Conservation (phyloP, 2,113 vertebrate species). For the Labrus mixtus region DNA sequence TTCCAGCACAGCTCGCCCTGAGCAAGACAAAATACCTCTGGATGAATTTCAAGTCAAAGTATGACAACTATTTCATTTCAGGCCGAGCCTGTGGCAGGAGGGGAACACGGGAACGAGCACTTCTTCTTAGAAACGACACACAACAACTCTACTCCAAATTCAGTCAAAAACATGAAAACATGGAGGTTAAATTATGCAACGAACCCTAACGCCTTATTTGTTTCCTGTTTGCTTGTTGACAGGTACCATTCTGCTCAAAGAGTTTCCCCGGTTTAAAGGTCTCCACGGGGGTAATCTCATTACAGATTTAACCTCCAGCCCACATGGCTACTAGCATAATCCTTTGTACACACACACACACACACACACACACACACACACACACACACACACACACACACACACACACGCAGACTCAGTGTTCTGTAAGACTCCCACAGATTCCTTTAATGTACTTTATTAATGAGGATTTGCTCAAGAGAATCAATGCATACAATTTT, state of each 20-base stretch:
- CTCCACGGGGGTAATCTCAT: conserved; percentile 76
- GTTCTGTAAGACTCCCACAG: conserved; percentile 39
- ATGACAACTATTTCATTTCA: conserved; percentile 72
- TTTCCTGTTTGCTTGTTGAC: conserved; percentile 53
- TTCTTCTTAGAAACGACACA: background rate
- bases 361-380: conserved; percentile 8
- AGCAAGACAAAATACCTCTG: conserved; percentile 71
- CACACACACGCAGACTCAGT: conserved; percentile 3
- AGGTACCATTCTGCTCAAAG: conserved; percentile 42
- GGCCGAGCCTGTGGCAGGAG: conserved; percentile 25
- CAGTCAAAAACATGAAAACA: background rate
- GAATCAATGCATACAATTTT: conserved; percentile 11
- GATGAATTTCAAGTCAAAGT: conserved; percentile 70
- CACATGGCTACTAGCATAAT: conserved; percentile 73
- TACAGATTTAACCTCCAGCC: conserved; percentile 77
- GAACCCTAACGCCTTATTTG: background rate
- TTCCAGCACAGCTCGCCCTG: conserved; percentile 56
- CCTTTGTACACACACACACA: conserved; percentile 28
- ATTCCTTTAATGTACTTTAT: conserved; percentile 50
- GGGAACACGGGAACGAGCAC: conserved; percentile 7
- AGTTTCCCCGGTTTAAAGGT: conserved; percentile 60
- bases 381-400: background rate
- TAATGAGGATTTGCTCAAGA: conserved; percentile 35
- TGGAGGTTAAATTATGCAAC: background rate
- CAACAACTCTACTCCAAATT: background rate